Base-by-base conservation (phyloP, 2,113 vertebrate genomes). In the Dolichallabes microphthalmus region DNA sequence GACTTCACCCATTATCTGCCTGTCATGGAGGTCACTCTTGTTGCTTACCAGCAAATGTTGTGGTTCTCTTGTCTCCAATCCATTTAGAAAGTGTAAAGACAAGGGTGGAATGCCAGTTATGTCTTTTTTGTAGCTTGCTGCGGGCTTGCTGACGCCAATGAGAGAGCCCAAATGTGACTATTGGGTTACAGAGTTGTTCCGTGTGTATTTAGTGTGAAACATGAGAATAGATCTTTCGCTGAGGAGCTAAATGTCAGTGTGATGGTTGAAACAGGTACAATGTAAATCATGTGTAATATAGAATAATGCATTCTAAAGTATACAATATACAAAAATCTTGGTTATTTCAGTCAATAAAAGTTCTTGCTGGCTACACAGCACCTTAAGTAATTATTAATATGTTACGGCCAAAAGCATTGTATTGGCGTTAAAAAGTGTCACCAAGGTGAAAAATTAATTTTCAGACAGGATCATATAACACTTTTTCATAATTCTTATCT, bases 161-260 rank as follows among this genome's bases (percentile, higher is more conserved):
- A 76, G 94, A 95, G 95, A 95, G 95, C 94, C 94, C 95, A 94
- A 95, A 96, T 94, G 95, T 96, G 95, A 94, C 93, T 95, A 95
- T 97, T 95, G 94, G 94, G 94, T 96, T 97, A 96, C 96, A 95
- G 94, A 95, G 95, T 94, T 95, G 95, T 95, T 95, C 93, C 93
- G 94, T 94, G 95, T 96, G 95, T 96, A 95, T 96, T 97, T 95
- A 95, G 92, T 68, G 69, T 93, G 96, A 95, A 96, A 97, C 90
- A 92, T 93, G 95, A 97, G 94, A 95, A 93, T 90, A 92, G 91
- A 91, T 90, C 92, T 95, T 92, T 94, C 92, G 93, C 91, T 92
- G 91, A 91, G 86, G 92, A 93, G 90, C 92, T 93, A 93, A 94
- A 93, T 64, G 92, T 93, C 92, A 93, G 88, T 90, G 92, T n/a